These are phyloP conservation scores for Listronotus bonariensis DNA, from an alignment of 1,140 invertebrate genomes.

Conservation along the genomic window DNA sequence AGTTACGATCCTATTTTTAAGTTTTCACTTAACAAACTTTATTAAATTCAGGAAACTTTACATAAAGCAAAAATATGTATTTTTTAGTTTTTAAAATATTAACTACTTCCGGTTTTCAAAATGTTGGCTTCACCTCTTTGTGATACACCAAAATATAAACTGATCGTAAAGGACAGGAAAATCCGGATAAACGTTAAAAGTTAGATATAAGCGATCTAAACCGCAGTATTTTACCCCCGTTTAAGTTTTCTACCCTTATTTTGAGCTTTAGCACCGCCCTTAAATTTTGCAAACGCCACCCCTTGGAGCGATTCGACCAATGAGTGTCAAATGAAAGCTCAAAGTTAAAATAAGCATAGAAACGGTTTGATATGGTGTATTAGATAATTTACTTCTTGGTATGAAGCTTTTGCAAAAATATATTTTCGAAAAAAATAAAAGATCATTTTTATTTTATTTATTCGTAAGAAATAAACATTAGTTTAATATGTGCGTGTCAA, in stretches of 20 bases:
- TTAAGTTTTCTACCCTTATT: constrained; percentile 24
- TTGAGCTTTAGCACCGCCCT: constrained; percentile 4
- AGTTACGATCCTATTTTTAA: constrained; percentile 4
- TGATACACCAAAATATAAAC: constrained; percentile 33
- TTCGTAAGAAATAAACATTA: no score
- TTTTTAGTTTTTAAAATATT: no score
- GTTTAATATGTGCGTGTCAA: no score
- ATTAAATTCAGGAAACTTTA: neutral
- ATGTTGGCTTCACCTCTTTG: constrained; percentile 1
- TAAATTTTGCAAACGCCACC: constrained; percentile 10
- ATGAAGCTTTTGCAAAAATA: no score
- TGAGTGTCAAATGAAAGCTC: neutral
- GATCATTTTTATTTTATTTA: no score
- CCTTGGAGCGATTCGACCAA: constrained; percentile 10
- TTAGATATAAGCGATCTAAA: constrained; percentile 40
- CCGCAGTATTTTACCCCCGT: constrained; percentile 33
- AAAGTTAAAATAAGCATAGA: no score
- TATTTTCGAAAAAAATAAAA: no score
- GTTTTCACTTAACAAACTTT: constrained; percentile 9
- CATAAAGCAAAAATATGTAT: no score
- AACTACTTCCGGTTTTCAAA: no score
- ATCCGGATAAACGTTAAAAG: constrained; percentile 21
- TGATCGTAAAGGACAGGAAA: constrained; percentile 21
- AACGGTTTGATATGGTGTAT: no score
- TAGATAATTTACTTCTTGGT: no score